Evolutionary conservation across 2,797 vertebrate genomes (phyloP).

Genomic region (Galagoides demidoff): DNA sequence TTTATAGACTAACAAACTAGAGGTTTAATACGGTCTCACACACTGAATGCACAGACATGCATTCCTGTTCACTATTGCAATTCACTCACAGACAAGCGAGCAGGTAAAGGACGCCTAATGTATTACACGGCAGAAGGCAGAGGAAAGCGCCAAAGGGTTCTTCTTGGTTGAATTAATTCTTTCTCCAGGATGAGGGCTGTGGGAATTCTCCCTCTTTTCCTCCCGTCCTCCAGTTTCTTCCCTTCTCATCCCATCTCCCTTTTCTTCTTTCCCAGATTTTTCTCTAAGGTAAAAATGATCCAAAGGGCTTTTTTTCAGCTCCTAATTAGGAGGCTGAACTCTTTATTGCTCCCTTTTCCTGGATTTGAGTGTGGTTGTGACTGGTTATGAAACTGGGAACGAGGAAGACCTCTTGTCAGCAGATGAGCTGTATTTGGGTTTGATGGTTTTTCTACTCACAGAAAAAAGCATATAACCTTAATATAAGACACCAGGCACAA

Average conservation of each 20-base stretch:
- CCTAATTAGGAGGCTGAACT: slow-evolving; percentile 39
- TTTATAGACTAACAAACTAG: slow-evolving; percentile 7
- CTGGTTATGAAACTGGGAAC: not conserved
- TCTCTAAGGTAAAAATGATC: slow-evolving; percentile 35
- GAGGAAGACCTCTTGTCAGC: not conserved
- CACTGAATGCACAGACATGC: not conserved
- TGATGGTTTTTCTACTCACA: not conserved
- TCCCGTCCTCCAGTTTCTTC: not conserved
- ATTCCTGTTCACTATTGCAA: not conserved
- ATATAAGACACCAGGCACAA: not conserved
- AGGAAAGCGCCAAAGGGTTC: not conserved
- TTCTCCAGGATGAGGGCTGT: not conserved
- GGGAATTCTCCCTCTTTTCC: not conserved
- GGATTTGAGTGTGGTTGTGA: not conserved
- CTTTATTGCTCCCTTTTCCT: not conserved
- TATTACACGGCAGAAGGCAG: not conserved
- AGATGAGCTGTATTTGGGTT: not conserved
- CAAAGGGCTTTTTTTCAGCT: no score
- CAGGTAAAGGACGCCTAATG: slow-evolving; percentile 13
- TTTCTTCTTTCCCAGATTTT: slow-evolving; percentile 26
- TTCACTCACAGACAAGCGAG: slow-evolving; percentile 30
- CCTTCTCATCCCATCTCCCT: not conserved
- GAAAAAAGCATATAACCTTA: not conserved
- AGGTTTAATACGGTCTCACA: not conserved
- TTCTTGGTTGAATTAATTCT: not conserved